phyloP scores from a whole-genome alignment of 2,888 invertebrate species.

The Choreutis nemorana region DNA sequence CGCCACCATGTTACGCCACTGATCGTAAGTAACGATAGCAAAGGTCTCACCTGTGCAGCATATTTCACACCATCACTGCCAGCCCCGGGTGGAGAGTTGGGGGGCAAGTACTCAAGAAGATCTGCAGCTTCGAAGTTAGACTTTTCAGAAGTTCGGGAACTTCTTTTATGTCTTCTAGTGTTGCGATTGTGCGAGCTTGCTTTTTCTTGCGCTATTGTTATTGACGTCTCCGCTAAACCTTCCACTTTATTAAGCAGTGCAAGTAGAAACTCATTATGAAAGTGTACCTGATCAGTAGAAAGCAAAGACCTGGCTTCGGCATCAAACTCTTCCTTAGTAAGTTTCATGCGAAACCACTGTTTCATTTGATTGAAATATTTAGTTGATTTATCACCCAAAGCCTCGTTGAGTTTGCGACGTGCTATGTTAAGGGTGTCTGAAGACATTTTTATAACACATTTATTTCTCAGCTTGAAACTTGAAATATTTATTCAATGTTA shows the following conservation, averaged over 20 bases:
- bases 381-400: slow-evolving; percentile 73
- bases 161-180: slow-evolving; percentile 59
- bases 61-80: slow-evolving; percentile 60
- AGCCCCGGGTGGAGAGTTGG: slow-evolving; percentile 60
- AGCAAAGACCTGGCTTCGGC: slow-evolving; percentile 78
- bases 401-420: slow-evolving; percentile 67
- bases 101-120: slow-evolving; percentile 64
- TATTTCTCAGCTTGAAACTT: no score
- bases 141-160: slow-evolving; percentile 63
- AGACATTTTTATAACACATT: no score
- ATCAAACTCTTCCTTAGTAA: slow-evolving; percentile 87
- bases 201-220: slow-evolving; percentile 49
- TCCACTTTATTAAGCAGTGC: slow-evolving; percentile 81
- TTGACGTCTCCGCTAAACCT: slow-evolving; percentile 49
- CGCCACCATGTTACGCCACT: no score
- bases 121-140: slow-evolving; percentile 70
- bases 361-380: slow-evolving; percentile 78
- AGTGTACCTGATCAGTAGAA: slow-evolving; percentile 75
- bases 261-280: slow-evolving; percentile 85
- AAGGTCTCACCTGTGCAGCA: slow-evolving; percentile 51
- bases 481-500: no score
- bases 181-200: slow-evolving; percentile 45
- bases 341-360: slow-evolving; percentile 77
- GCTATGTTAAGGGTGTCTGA: slow-evolving; percentile 63
- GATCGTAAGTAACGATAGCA: no score